Base-by-base conservation (phyloP, 2,888 invertebrate species). In the Camptogramma bilineatum region DNA sequence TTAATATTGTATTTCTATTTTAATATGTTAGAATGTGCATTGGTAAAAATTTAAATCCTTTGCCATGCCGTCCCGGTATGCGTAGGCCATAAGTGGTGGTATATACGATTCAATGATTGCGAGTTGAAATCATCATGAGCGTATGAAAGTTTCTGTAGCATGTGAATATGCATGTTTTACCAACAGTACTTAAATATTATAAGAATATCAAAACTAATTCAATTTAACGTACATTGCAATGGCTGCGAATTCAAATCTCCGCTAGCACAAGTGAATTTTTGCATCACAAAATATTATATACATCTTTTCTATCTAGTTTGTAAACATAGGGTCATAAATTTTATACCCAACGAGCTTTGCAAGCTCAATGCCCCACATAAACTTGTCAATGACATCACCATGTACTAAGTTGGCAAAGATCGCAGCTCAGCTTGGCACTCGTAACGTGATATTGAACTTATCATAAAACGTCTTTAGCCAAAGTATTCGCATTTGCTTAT, bases 391-490 rank as follows among this genome's bases (percentile, higher is more conserved):
- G 17, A 17, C 44, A 44, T 44, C 16, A 39, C 39, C 13, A 44
- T 44, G 44, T 44, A 44, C 21, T 17, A n/a, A 42, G 47, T 48
- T 17, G 44, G 19, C 47, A 19, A 48, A 48, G 19, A 46, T 16
- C 46, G 44, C 21, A 13, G 47, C 47, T 48, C 21, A 48, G 47
- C 47, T 21, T 48, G 9, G 10, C 39, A 18, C 50, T 50, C 21
- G 24, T 50, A 50, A 50, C 24, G 5, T 24, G 21, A 50, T 50
- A 24, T 50, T 44, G 44, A 44, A 44, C 44, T 44, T 44, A 44
- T 17, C 44, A 44, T 44, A 44, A 44, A 44, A 44, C 44, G 16
- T 44, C 17, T 16, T 17, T 13, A 7, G 44, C 44, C 17, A 16
- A 13, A 17, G 44, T 44, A 44, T 44, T 44, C 44, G 16, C 5